A percentile compares a stretch with the other conserved stretches of the same genome.
Evolutionary conservation across 2,888 invertebrate species (phyloP).

Genomic region (Melinopterus prodromus): DNA sequence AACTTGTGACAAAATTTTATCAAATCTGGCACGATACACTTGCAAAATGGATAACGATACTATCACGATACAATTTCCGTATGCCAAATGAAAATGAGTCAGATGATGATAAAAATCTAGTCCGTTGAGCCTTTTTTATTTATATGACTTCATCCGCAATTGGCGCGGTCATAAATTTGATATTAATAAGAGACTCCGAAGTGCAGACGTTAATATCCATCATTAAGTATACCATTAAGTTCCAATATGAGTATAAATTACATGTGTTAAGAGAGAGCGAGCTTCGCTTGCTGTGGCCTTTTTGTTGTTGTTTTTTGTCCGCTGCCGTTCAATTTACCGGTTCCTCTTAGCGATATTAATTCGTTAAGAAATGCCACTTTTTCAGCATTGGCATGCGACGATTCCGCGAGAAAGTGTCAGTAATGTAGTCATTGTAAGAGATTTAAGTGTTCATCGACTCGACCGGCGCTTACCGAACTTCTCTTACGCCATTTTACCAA

Average conservation of each 20-base stretch:
- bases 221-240: constrained; percentile 4
- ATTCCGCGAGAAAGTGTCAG: constrained; percentile 4
- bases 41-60: not conserved
- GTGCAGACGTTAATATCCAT: constrained; percentile 4
- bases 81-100: not conserved
- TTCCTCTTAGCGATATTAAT: not conserved
- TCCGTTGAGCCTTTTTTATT: not conserved
- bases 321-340: not conserved
- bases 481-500: not conserved
- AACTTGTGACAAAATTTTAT: too few species aligned
- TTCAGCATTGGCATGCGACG: not conserved
- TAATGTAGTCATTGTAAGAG: not conserved
- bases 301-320: not conserved
- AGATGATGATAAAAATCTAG: not conserved
- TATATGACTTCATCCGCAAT: not conserved
- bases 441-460: not conserved
- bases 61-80: not conserved
- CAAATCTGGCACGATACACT: too few species aligned
- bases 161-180: not conserved
- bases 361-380: constrained; percentile 4
- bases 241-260: constrained; percentile 4
- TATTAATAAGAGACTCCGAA: not conserved
- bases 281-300: not conserved
- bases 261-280: constrained; percentile 4
- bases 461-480: not conserved